These are phyloP conservation scores for Adelosebastes latens DNA, from an alignment of 2,797 vertebrate genomes.

Conservation along the genomic window DNA sequence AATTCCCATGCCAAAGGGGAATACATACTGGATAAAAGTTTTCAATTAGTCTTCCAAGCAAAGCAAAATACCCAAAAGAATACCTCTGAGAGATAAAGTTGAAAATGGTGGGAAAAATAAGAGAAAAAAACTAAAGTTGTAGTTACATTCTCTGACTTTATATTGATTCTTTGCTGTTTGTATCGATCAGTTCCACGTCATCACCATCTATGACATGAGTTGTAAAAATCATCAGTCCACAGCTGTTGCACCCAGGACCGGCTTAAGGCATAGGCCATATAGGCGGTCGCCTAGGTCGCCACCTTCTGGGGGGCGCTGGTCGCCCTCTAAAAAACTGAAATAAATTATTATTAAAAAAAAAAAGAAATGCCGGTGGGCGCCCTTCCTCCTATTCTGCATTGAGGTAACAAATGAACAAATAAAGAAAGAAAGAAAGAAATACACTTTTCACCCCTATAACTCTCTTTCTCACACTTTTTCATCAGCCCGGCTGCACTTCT, in stretches of 20 bases:
- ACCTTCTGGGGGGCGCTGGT: no score
- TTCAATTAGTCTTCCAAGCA: background rate
- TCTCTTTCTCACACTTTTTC: no score
- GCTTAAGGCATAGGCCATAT: no score
- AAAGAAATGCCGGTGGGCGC: no score
- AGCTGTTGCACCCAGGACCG: background rate
- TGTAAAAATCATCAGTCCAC: background rate
- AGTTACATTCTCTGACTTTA: background rate
- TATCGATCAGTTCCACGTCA: background rate
- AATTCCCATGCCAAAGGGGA: constrained; percentile 1
- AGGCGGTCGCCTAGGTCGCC: no score
- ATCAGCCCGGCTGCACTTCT: no score
- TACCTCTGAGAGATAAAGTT: background rate
- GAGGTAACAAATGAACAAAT: no score
- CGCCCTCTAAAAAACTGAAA: no score
- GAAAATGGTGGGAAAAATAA: background rate
- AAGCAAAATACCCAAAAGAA: background rate
- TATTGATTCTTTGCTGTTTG: background rate
- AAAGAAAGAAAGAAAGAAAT: no score
- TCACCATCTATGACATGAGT: background rate
- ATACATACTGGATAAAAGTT: background rate
- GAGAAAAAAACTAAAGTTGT: background rate
- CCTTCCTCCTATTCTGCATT: no score
- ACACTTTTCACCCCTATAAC: no score
- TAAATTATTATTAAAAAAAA: no score